phyloP scores from a whole-genome alignment of 2,113 vertebrate genomes.

The Sylvia atricapilla region DNA sequence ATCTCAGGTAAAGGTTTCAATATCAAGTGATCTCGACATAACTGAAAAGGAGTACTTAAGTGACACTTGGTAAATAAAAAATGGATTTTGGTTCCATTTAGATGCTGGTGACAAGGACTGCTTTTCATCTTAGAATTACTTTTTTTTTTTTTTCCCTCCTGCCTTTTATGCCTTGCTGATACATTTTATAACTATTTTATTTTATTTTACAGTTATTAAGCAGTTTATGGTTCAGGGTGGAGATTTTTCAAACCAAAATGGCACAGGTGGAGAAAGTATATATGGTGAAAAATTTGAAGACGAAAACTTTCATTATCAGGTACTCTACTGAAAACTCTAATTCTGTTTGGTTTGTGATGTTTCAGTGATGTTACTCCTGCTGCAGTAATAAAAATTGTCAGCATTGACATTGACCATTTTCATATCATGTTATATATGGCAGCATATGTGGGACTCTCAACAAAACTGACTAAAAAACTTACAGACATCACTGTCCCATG shows the following conservation, averaged over 20 bases:
- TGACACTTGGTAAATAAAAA: neutral
- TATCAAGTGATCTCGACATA: neutral
- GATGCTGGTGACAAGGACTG: neutral
- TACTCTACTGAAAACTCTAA: conserved; percentile 46
- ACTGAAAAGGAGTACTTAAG: neutral
- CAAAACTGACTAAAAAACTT: neutral
- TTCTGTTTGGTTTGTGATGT: neutral
- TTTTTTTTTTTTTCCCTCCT: accelerated
- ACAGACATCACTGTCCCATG: accelerated
- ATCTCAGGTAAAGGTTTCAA: neutral
- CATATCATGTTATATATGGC: neutral
- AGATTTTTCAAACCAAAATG: conserved; percentile 96
- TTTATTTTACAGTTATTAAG: conserved; percentile 86
- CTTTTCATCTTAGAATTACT: neutral
- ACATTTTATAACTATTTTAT: neutral
- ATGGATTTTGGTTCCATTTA: neutral
- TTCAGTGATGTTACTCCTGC: neutral
- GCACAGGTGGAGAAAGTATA: conserved; percentile 97
- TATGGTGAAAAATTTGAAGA: conserved; percentile 99
- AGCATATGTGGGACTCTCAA: neutral
- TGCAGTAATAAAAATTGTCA: neutral
- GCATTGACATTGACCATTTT: neutral
- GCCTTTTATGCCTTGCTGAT: neutral
- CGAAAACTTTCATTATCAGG: conserved; percentile 96
- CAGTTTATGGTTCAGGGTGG: conserved; percentile 98